A percentile compares a stretch with the other conserved stretches of the same genome.
Evolutionary conservation across 2,888 invertebrate genomes (phyloP).

Genomic region (Hartigia nigra): DNA sequence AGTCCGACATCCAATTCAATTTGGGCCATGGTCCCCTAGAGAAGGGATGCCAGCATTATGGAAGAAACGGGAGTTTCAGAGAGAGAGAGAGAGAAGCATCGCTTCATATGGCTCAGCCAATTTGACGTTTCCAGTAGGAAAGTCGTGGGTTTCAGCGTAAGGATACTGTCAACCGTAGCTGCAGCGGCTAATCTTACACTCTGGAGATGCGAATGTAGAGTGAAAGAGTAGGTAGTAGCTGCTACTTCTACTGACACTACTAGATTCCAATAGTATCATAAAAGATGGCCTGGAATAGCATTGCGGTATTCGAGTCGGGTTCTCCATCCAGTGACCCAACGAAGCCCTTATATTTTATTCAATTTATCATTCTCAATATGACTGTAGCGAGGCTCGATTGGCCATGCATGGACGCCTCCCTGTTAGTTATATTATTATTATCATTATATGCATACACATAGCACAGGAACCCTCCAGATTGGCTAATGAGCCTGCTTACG

Average conservation of each 20-base stretch:
- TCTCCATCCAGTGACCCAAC: not conserved
- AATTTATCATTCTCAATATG: not conserved
- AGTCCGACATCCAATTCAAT: not conserved
- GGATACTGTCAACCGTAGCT: not conserved
- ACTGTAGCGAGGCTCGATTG: not conserved
- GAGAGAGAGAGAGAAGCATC: not conserved
- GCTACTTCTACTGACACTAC: too few relatives aligned
- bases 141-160: not conserved
- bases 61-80: not conserved
- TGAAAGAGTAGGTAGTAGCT: not conserved
- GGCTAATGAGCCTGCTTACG: not conserved
- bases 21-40: not conserved
- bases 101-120: not conserved
- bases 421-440: not conserved
- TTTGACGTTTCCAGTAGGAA: not conserved
- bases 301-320: not conserved
- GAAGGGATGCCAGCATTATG: not conserved
- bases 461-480: not conserved
- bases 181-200: not conserved
- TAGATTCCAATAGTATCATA: not conserved
- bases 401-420: not conserved
- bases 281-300: not conserved
- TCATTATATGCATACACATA: not conserved
- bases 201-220: not conserved
- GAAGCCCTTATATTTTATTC: not conserved